Base-by-base conservation (phyloP, 2,113 vertebrate genomes). In the Pelecanoides urinatrix region DNA sequence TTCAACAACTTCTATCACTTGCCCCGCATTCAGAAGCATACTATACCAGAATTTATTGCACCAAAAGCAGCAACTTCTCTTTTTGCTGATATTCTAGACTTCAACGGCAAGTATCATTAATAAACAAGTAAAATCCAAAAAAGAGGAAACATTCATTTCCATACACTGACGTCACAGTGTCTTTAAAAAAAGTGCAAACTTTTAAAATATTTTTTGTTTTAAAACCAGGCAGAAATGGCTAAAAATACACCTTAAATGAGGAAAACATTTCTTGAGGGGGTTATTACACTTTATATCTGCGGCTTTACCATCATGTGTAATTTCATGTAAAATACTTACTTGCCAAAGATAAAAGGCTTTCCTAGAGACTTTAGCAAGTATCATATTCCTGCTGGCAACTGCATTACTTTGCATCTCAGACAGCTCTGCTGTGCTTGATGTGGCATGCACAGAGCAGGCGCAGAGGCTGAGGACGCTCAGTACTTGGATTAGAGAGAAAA, bases 301-400 rank as follows among this genome's bases (percentile, higher is more conserved):
- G 95, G 96, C 83, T 97, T 97, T 96, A 96, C 81, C 81, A 79
- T 63, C 84, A 79, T 65, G 68, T 94, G 77, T 93, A 94, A 97
- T 97, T 96, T 96, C 61, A 96, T 86, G 78, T 81, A 94, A 96
- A 96, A 95, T 82, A 95, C 85, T 90, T 78, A 80, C 94, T 96
- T 94, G 92, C 86, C 91, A 95, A 92, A 93, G 94, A 97, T 96
- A 96, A 96, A 97, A 95, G 74, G 70, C 49, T 81, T 93, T 96
- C 72, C 79, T 95, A 87, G 62, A 95, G 76, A 94, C 92, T 90
- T 95, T 53, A 96, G 86, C 91, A 89, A 94, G 94, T 92, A 95
- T 82, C 92, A 75, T 84, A 95, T 80, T 95, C 76, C 88, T 94
- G 68, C 68, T 97, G 91, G 89, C 91, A 96, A 95, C 70, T 91